phyloP scores from a whole-genome alignment of 2,797 vertebrate genomes.

The Muraenolepis orangiensis region DNA sequence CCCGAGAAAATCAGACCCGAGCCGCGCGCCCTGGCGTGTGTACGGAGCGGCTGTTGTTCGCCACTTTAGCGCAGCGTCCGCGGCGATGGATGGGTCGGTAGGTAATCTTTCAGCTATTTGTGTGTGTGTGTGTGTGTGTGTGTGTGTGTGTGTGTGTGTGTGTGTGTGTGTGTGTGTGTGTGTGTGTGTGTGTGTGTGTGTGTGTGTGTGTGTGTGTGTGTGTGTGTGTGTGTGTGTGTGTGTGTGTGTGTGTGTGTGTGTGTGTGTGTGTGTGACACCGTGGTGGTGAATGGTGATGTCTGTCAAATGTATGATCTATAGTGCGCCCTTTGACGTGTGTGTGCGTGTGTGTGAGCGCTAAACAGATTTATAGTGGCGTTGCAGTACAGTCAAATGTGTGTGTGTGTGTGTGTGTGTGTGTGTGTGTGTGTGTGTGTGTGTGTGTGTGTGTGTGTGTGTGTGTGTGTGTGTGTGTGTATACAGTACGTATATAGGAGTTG shows the following conservation, averaged over 20 bases:
- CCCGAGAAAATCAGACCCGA: constrained; percentile 96
- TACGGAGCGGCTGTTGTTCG: constrained; percentile 80
- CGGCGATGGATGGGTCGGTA: constrained; percentile 93
- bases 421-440: constrained; percentile 64
- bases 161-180: constrained; percentile 85
- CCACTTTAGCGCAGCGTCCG: constrained; percentile 80
- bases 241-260: constrained; percentile 86
- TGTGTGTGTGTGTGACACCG: constrained; percentile 80
- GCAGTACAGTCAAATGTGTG: constrained; percentile 23
- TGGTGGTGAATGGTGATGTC: constrained; percentile 88
- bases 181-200: constrained; percentile 85
- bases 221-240: constrained; percentile 84
- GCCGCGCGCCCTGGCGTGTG: too few relatives aligned
- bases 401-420: constrained; percentile 15
- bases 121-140: constrained; percentile 83
- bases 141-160: constrained; percentile 85
- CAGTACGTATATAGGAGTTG: too few relatives aligned
- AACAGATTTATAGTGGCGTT: constrained; percentile 54
- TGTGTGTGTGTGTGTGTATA: background rate
- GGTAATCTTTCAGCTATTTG: constrained; percentile 75
- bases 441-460: constrained; percentile 23
- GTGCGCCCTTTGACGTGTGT: constrained; percentile 85
- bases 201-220: constrained; percentile 85
- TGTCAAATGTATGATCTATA: constrained; percentile 93
- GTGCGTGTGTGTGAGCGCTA: constrained; percentile 80